Evolutionary conservation across 2,113 vertebrate species (phyloP).

Genomic region (Ranitomeya imitator): DNA sequence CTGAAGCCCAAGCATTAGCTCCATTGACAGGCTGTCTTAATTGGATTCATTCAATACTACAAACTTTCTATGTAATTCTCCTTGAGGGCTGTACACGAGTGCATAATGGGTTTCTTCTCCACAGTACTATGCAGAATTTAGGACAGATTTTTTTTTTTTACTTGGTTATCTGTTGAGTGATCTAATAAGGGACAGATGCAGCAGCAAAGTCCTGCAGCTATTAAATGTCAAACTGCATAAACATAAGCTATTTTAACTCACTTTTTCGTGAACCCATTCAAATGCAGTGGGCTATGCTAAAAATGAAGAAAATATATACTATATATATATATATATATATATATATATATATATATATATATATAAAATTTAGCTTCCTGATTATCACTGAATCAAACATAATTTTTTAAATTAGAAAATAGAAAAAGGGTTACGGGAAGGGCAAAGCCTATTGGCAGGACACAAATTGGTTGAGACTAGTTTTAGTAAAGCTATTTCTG

Average conservation of each 20-base stretch:
- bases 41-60: conserved; percentile 65
- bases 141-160: conserved; percentile 74
- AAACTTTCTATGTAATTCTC: conserved; percentile 72
- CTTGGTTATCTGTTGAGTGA: conserved; percentile 76
- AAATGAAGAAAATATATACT: conserved; percentile 12
- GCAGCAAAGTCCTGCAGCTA: conserved; percentile 69
- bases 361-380: conserved; percentile 43
- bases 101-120: conserved; percentile 66
- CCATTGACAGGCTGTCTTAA: conserved; percentile 64
- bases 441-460: conserved; percentile 32
- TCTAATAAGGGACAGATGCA: conserved; percentile 73
- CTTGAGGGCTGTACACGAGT: conserved; percentile 68
- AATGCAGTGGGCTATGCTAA: conserved; percentile 62
- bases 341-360: neutral
- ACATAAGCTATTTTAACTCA: conserved; percentile 70
- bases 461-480: neutral
- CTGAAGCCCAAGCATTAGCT: conserved; percentile 64
- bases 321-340: conserved; percentile 39
- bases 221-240: conserved; percentile 77
- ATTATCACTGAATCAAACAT: conserved; percentile 50
- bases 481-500: neutral
- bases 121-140: conserved; percentile 72
- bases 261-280: conserved; percentile 68
- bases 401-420: conserved; percentile 52
- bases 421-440: conserved; percentile 44